Evolutionary conservation across 2,797 vertebrate genomes (phyloP), one percentile per base, ranked within the genome.

Genomic region (Sebastes hubbsi): DNA sequence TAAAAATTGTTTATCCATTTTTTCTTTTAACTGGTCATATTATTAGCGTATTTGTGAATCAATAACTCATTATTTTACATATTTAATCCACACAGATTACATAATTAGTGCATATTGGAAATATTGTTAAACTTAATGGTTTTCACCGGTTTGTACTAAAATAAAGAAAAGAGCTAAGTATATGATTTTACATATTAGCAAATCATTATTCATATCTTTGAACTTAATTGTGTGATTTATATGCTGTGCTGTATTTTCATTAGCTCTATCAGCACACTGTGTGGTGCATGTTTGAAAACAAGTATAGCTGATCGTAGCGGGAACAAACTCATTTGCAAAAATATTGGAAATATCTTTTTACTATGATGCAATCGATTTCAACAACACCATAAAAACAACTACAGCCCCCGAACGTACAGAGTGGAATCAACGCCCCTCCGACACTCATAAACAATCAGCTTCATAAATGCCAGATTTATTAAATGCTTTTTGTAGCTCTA

Each of bases 391-490:
- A 42, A 20, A 60, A 61, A 61, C 18, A 49, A 54, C 13, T 8
- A 13, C 12, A 62, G 32, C 36, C 20, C n/a, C 38, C 13, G 11
- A 60, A 55, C 13, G 16, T 46, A 16, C n/a, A 12, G 58, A 70
- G 65, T 5, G 42, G 27, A 64, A 30, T 56, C 18, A 58, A 25
- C 14, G 20, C 32, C 11, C 42, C 38, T 78, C 22, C 55, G 52
- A 80, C 49, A 49, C 29, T 68, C n/a, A 61, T 30, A 68, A 63
- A 62, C 46, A 32, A 69, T 58, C 67, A 55, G 25, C 56, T 64
- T 55, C 20, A 42, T 58, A 52, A 80, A 77, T n/a, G 70, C 77
- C 66, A 80, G 10, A 58, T 54, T 62, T 54, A 67, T 73, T 70
- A 61, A 77, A 77, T 55, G 30, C 16, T 61, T 77, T 29, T 52